Percentiles rank a stretch among this genome's conserved stretches.
These are phyloP conservation scores for Esox masquinongy DNA, from an alignment of 2,797 vertebrate genomes.

Conservation along the genomic window DNA sequence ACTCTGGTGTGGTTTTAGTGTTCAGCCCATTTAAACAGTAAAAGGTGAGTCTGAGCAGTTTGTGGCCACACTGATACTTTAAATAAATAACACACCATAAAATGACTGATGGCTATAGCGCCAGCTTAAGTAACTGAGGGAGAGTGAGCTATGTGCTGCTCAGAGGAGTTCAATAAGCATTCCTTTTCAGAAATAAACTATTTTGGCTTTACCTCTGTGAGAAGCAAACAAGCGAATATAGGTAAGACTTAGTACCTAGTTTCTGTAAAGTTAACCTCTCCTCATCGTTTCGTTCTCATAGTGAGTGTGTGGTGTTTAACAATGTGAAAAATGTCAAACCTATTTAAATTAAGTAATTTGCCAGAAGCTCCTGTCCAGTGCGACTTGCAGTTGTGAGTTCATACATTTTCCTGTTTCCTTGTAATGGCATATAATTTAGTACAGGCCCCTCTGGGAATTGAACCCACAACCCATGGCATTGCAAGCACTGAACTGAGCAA, in stretches of 20 bases:
- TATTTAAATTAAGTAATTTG: no score
- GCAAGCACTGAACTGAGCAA: no score
- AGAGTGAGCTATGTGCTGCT: constrained; percentile 33
- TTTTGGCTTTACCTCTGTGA: constrained; percentile 24
- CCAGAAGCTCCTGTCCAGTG: no score
- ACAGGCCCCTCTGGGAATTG: no score
- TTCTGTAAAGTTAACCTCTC: neutral
- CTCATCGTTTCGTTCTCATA: neutral
- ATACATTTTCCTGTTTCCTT: no score
- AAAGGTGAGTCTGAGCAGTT: constrained; percentile 35
- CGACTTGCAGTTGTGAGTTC: no score
- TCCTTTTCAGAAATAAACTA: constrained; percentile 33
- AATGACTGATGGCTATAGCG: constrained; percentile 26
- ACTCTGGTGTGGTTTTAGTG: neutral
- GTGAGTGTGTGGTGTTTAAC: neutral
- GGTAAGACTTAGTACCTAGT: neutral
- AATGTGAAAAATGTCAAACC: neutral
- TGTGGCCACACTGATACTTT: constrained; percentile 32
- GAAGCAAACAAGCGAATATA: neutral
- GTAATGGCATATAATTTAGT: no score
- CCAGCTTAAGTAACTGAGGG: constrained; percentile 27
- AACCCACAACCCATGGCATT: no score
- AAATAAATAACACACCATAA: constrained; percentile 46
- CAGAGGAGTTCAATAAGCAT: constrained; percentile 6
- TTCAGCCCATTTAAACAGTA: constrained; percentile 13